phyloP scores from a whole-genome alignment of 1,140 invertebrate genomes.

The Megalopta genalis region DNA sequence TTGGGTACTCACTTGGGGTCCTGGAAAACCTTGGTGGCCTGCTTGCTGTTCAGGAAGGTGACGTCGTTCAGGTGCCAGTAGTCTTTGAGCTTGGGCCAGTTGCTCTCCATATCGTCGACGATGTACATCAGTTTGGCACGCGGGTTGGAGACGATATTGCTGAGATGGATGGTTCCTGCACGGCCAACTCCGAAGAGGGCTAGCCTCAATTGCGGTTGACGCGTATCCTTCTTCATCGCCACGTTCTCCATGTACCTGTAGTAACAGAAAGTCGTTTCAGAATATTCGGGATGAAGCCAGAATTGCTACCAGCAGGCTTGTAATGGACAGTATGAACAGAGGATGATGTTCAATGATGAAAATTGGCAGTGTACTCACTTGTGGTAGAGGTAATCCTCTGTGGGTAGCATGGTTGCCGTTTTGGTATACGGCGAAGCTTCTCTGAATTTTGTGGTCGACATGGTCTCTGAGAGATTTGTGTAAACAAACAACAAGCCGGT shows the following conservation, averaged over 20 bases:
- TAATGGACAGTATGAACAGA: neutral
- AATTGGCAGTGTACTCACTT: slow-evolving; percentile 57
- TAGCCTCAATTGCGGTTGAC: slow-evolving; percentile 60
- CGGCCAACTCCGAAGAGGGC: slow-evolving; percentile 84
- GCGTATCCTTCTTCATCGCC: slow-evolving; percentile 33
- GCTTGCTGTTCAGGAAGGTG: slow-evolving; percentile 80
- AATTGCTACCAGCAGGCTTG: too few relatives aligned
- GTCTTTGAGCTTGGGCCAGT: slow-evolving; percentile 77
- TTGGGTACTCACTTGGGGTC: slow-evolving; percentile 80
- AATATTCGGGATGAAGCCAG: too few relatives aligned
- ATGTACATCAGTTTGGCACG: slow-evolving; percentile 83
- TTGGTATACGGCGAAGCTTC: slow-evolving; percentile 61
- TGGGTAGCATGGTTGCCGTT: slow-evolving; percentile 39
- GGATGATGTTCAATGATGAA: neutral
- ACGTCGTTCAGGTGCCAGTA: slow-evolving; percentile 80
- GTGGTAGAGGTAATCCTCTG: slow-evolving; percentile 69
- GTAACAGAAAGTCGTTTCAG: slow-evolving; percentile 21
- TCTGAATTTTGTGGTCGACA: slow-evolving; percentile 69
- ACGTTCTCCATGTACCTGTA: slow-evolving; percentile 64
- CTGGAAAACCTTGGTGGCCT: slow-evolving; percentile 79
- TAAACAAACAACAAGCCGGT: neutral
- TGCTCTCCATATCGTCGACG: slow-evolving; percentile 81
- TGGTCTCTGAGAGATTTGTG: slow-evolving; percentile 9
- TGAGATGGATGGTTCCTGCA: slow-evolving; percentile 83
- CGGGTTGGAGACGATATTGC: slow-evolving; percentile 80